Conservation (phyloP, 2,797 vertebrate genomes). For the Arctocebus calabarensis region DNA sequence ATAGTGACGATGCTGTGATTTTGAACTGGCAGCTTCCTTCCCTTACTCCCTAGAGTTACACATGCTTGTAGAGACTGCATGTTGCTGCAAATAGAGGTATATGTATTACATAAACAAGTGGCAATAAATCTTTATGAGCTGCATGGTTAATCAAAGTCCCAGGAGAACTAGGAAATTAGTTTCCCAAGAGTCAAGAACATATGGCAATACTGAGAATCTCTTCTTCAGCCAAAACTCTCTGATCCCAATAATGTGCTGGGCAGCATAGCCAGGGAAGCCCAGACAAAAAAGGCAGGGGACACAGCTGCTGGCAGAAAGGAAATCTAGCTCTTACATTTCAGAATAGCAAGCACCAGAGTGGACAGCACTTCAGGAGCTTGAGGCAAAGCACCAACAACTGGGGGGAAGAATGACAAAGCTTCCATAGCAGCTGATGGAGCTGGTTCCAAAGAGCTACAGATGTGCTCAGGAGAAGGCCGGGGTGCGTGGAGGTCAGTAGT, state of each 20-base stretch:
- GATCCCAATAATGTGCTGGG: neutral
- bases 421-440: neutral
- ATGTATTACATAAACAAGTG: neutral
- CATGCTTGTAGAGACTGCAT: neutral
- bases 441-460: neutral
- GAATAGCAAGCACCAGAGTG: neutral
- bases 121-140: neutral
- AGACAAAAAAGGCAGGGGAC: neutral
- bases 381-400: neutral
- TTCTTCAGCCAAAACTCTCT: conserved; percentile 20
- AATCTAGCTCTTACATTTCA: neutral
- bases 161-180: neutral
- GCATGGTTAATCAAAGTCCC: neutral
- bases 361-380: neutral
- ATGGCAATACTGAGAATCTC: neutral
- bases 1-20: neutral
- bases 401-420: neutral
- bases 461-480: neutral
- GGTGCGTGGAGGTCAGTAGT: neutral
- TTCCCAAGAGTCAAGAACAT: neutral
- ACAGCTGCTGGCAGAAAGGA: neutral
- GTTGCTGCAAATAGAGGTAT: neutral
- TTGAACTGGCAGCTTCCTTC: neutral
- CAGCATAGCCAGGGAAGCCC: neutral
- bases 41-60: neutral